Evolutionary conservation across 2,797 vertebrate species (phyloP), one percentile per base, ranked within the genome.

Genomic region (Gadopsis bispinosus): DNA sequence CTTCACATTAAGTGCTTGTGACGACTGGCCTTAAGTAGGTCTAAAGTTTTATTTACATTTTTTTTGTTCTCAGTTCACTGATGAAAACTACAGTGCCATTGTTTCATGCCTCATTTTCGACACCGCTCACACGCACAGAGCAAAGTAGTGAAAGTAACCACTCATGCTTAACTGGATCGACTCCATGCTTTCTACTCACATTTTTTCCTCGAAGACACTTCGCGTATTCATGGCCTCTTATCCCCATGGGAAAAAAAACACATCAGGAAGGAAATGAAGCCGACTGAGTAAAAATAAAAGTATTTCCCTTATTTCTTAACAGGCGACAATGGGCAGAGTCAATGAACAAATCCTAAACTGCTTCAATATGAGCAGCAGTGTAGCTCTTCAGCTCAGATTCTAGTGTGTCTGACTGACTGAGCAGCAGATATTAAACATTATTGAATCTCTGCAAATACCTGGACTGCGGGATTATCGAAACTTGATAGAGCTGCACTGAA

Each of bases 371-470:
- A 88, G 81, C 53, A 11, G 79, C 70, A 26, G 66, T 39, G 64
- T 22, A 80, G 78, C 87, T 79, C 69, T 72, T 67, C 79, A 51
- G 81, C 63, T 74, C 87, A 47, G 70, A 83, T 79, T 74, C 69
- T 51, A 54, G 73, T 33, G 55, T 69, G 80, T 77, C 82, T 85
- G 87, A 85, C 74, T 76, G 88, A 90, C 83, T 83, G 83, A 85
- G 86, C 88, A 75, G 67, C 79, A 69, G 80, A 88, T 90, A 93
- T 90, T 73, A 87, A 90, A 91, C 85, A 84, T 83, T 81, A 90
- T 85, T 89, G 85, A 89, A 92, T 91, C 77, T 76, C 79, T 84
- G 83, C 87, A 77, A 83, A 83, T 85, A 85, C 87, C 80, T 77
- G 54, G 76, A 83, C 88, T 73, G 81, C 16, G 0, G 79, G 75